These are phyloP conservation scores for Bombus cullumanus DNA, from an alignment of 1,140 invertebrate species.

Conservation along the genomic window DNA sequence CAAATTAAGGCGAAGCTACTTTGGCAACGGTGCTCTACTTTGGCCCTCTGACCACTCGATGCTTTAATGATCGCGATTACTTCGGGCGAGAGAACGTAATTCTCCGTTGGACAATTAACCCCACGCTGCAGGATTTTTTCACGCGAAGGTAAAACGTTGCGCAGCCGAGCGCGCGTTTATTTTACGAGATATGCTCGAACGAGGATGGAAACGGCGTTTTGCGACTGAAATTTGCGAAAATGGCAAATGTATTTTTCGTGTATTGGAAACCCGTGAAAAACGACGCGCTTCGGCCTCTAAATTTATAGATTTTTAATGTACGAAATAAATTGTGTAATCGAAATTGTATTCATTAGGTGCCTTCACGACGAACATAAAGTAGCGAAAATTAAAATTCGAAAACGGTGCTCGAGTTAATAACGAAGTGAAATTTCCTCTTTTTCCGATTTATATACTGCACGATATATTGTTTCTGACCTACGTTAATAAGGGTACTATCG, in stretches of 20 bases:
- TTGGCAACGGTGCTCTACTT: slow-evolving; percentile 10
- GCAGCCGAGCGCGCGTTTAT: not conserved
- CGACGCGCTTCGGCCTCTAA: not conserved
- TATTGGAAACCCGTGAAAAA: not conserved
- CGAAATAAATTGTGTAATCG: not conserved
- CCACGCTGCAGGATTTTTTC: not conserved
- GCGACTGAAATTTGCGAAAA: not conserved
- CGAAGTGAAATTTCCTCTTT: too few species aligned
- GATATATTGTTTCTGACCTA: too few species aligned
- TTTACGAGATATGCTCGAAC: not conserved
- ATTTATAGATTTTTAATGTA: not conserved
- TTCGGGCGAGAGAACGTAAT: not conserved
- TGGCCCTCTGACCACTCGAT: slow-evolving; percentile 31
- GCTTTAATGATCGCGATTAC: slow-evolving; percentile 43
- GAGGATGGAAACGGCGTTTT: not conserved
- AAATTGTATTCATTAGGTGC: not conserved
- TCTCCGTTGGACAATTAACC: slow-evolving; percentile 22
- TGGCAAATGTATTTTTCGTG: not conserved
- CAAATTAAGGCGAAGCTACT: slow-evolving; percentile 42
- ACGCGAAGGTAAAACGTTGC: not conserved
- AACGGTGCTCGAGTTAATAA: too few species aligned
- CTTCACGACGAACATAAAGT: too few species aligned
- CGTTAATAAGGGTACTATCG: too few species aligned
- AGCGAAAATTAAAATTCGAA: not conserved
- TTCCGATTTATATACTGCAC: too few species aligned